Evolutionary conservation across 2,888 invertebrate genomes (phyloP).

Genomic region (Mylabris sibirica): DNA sequence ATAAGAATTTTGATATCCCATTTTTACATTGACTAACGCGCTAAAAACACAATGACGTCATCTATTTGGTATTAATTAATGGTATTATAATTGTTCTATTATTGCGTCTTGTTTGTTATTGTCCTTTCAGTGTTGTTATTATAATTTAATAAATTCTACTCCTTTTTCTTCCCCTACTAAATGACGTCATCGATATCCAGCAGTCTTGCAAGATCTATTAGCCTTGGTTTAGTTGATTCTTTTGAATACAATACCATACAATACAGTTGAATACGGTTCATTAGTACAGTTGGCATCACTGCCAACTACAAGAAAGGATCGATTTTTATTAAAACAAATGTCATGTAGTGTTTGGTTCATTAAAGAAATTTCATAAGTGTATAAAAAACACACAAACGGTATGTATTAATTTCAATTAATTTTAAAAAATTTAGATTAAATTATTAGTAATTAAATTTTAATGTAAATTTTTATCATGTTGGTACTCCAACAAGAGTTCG

Average conservation of each 20-base stretch:
- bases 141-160: too few relatives aligned
- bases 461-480: conserved; percentile 22
- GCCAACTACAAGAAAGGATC: neutral
- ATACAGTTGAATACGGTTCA: neutral
- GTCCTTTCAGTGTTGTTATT: too few relatives aligned
- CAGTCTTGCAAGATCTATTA: neutral
- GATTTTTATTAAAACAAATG: conserved; percentile 8
- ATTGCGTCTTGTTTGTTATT: too few relatives aligned
- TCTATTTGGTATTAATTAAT: too few relatives aligned
- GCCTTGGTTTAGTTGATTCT: neutral
- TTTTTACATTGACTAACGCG: too few relatives aligned
- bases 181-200: too few relatives aligned
- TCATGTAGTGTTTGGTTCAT: neutral
- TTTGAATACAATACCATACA: neutral
- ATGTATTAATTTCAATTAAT: conserved; percentile 27
- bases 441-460: neutral
- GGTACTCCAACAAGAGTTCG: conserved; percentile 23
- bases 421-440: neutral
- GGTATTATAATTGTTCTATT: too few relatives aligned
- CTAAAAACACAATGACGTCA: too few relatives aligned
- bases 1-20: too few relatives aligned
- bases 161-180: too few relatives aligned
- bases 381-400: conserved; percentile 41
- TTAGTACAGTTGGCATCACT: neutral
- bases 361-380: conserved; percentile 28